Conservation (phyloP, 2,113 vertebrate genomes). For the Plestiodon gilberti region DNA sequence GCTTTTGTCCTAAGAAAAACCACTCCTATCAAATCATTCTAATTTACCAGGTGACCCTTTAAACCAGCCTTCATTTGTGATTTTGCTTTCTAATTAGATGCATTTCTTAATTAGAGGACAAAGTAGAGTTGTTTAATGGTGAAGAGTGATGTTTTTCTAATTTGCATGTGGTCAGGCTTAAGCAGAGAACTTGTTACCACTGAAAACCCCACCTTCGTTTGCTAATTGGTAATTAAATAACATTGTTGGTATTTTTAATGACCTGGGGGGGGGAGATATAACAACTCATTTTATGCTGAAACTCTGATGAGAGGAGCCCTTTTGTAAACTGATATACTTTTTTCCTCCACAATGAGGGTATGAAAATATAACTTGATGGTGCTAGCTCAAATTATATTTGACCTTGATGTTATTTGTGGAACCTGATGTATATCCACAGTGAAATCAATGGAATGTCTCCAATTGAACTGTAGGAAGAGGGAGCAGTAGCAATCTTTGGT, state of each 20-base stretch:
- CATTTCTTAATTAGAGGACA: constrained; percentile 27
- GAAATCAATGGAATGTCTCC: no score
- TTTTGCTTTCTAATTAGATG: not conserved
- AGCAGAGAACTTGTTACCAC: not conserved
- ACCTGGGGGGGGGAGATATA: constrained; percentile 28
- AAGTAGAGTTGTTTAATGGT: constrained; percentile 38
- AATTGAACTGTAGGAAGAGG: not conserved
- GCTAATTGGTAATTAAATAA: constrained; percentile 67
- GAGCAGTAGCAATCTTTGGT: not conserved
- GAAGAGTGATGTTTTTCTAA: constrained; percentile 10
- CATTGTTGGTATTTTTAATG: constrained; percentile 54
- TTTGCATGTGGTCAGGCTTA: constrained; percentile 21
- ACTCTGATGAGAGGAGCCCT: constrained; percentile 50
- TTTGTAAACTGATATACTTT: constrained; percentile 37
- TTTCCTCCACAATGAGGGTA: not conserved
- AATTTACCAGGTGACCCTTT: not conserved
- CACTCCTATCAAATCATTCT: not conserved
- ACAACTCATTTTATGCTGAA: constrained; percentile 33
- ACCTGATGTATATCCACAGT: not conserved
- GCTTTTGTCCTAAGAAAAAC: not conserved
- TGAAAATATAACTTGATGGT: not conserved
- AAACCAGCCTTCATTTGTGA: not conserved
- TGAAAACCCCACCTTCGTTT: constrained; percentile 25
- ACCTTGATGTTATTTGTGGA: not conserved
- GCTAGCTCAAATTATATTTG: not conserved